A percentile compares a stretch with the other conserved stretches of the same genome.
phyloP scores from a whole-genome alignment of 1,140 invertebrate species.

The Meloidogyne chitwoodi region DNA sequence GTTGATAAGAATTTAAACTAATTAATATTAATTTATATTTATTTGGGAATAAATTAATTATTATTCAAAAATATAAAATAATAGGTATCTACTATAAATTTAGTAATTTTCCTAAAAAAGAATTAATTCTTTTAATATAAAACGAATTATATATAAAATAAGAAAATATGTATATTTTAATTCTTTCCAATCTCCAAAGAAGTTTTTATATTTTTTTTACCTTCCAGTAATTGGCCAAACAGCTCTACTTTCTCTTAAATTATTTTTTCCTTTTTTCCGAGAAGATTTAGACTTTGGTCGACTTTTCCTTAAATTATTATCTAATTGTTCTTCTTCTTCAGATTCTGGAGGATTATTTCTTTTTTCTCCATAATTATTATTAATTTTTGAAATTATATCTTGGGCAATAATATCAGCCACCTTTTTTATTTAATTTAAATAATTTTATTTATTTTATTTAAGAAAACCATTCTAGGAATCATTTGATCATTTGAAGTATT shows the following conservation, averaged over 20 bases:
- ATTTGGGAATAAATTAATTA: too few species aligned
- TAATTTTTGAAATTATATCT: not conserved
- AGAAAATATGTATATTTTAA: too few species aligned
- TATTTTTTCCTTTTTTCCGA: not conserved
- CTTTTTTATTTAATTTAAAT: not conserved
- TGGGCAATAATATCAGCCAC: not conserved
- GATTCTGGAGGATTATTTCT: not conserved
- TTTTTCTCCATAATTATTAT: not conserved
- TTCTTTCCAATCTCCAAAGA: not conserved
- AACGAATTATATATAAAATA: too few species aligned
- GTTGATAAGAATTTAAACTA: not conserved
- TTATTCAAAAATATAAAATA: too few species aligned
- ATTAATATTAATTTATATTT: not conserved
- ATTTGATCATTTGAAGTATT: not conserved
- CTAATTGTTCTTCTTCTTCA: not conserved
- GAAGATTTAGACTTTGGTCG: not conserved
- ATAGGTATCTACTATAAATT: too few species aligned
- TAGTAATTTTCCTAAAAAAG: too few species aligned
- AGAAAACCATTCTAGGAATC: not conserved
- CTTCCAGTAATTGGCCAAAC: not conserved
- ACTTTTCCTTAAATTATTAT: not conserved
- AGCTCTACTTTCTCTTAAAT: not conserved
- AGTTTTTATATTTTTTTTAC: not conserved
- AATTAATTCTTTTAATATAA: too few species aligned
- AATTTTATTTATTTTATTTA: not conserved